Evolutionary conservation across 2,113 vertebrate species (phyloP), one percentile per base, ranked within the genome.

Genomic region (Sporophila hypoxantha): DNA sequence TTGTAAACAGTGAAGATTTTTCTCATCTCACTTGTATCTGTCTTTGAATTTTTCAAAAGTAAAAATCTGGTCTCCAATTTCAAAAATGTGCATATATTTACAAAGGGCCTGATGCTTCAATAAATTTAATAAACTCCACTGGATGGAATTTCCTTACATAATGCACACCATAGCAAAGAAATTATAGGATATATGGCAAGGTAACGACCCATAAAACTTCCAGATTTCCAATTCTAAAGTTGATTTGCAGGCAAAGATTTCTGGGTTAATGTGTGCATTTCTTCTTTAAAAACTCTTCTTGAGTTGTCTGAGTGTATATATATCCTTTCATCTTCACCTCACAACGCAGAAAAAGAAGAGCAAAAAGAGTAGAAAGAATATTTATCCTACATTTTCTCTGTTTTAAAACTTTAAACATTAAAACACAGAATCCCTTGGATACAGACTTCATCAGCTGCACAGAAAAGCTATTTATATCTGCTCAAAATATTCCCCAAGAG

Each of bases 401-500:
- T 85, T 76, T 81, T 68, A 47, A 61, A 65, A 65, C 17, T 23
- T 70, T 17, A 55, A 5, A 5, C 0, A 1, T 41, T 69, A 75
- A 41, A 64, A 6, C 27, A 49, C n/a, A 10, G 67, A 80, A 57
- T 83, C 29, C 10, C 62, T 77, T 68, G 37, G 32, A 80, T 61
- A 62, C 20, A 53, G 47, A 37, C 13, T 49, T 71, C 26, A 17
- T 42, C 59, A 81, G 22, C 17, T 4, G 3, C 46, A 55, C 46
- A 55, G 14, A 76, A 57, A 78, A 89, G 62, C 42, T 84, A 65
- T 88, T 92, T 94, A 75, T 88, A 86, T 50, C 74, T 64, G 27
- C 32, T 88, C 14, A 53, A 13, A 67, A 27, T 68, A 59, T 80
- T 75, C 17, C 66, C 69, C 74, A 61, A 42, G 74, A 75, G 66